Base-by-base conservation (phyloP, 1,140 invertebrate species). In the Nautilus pompilius region DNA sequence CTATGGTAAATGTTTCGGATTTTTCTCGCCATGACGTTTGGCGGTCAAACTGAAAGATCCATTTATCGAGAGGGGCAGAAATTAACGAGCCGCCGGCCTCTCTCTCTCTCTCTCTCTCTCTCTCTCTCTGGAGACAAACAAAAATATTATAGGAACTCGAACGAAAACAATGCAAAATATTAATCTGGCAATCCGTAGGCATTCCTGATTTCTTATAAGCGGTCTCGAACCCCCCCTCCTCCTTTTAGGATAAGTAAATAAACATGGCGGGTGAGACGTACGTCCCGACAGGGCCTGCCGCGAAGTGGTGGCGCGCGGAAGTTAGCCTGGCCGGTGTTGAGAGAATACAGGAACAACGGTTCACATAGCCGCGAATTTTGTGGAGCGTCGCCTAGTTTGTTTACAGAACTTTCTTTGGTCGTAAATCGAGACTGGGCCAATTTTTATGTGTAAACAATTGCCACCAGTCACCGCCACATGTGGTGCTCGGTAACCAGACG, bases 51-150 rank as follows among this genome's bases (percentile, higher is more conserved):
- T 13, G 4, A 28, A 29, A n/a, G 17, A 22, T n/a, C 24, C 51
- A 28, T 28, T 54, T 29, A 33, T 57, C 36, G 29, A 17, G 24
- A 57, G 24, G 30, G 20, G 17, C 33, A 24, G 24, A 33, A 57
- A 32, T 33, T 57, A 10, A 17, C 17, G 17, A 6, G 6, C 8
- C 10, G 6, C n/a, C 2, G 24, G 29, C 24, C 30, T 15, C n/a
- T 46, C 36, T 60, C 58, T 60, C 34, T 49, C 34, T 45, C 32
- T 45, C 58, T 59, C 58, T 59, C 34, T 20, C 34, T 59, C 41
- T 46, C 41, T 8, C 22, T 20, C 36, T 34, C 56, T 58, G 54
- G 33, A 29, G 54, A 56, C 33, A 30, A 56, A 29, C 26, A 56
- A 29, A 30, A 56, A 29, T 24, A 56, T 56, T 24, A 56, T 56